Evolutionary conservation across 2,113 vertebrate species (phyloP).

Genomic region (Stegostoma tigrinum): DNA sequence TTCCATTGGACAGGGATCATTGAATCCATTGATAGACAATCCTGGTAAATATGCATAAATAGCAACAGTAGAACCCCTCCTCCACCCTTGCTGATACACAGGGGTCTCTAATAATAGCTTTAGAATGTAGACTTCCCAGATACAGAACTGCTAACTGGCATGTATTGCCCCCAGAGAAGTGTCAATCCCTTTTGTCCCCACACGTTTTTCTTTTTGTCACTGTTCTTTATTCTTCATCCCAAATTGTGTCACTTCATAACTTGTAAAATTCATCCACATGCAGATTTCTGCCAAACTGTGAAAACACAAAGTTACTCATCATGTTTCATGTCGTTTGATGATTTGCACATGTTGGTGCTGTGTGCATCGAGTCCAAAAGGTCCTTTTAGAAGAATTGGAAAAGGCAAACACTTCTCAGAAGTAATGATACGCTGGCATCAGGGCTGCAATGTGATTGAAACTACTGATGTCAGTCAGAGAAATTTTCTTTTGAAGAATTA

Average conservation of each 20-base stretch:
- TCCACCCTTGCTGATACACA: neutral
- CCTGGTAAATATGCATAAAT: neutral
- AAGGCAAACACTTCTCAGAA: neutral
- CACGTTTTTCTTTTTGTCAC: too few species aligned
- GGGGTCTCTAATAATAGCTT: neutral
- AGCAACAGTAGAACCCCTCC: neutral
- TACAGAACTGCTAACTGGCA: neutral
- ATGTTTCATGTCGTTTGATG: neutral
- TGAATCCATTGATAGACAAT: neutral
- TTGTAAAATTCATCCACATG: neutral
- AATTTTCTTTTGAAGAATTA: constrained; percentile 32
- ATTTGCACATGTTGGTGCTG: neutral
- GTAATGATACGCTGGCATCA: constrained; percentile 9
- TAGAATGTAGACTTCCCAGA: neutral
- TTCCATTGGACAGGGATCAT: neutral
- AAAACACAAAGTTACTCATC: neutral
- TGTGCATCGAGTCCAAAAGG: neutral
- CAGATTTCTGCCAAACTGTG: neutral
- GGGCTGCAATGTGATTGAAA: neutral
- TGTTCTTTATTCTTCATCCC: too few species aligned
- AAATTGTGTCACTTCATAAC: too few species aligned
- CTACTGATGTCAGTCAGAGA: constrained; percentile 16
- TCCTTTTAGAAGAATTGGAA: neutral
- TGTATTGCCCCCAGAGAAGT: neutral
- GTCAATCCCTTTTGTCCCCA: neutral